Evolutionary conservation across 2,888 invertebrate genomes (phyloP).

Genomic region (Netelia melanura): DNA sequence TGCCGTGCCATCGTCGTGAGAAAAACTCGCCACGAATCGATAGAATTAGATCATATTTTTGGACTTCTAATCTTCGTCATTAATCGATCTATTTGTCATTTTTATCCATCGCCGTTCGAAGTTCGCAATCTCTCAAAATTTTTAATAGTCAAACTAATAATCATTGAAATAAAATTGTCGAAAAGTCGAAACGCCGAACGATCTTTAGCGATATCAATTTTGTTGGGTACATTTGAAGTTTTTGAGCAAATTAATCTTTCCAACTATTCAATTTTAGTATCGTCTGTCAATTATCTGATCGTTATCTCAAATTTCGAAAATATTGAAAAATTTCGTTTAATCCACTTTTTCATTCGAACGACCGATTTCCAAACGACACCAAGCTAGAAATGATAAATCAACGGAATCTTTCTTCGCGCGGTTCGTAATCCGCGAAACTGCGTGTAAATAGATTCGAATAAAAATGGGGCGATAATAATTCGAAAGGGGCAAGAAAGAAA

Average conservation of each 20-base stretch:
- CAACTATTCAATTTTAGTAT: no score
- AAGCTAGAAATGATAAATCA: constrained; percentile 36
- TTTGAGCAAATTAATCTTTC: no score
- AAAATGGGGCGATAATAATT: background rate
- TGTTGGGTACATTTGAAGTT: no score
- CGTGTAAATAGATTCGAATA: constrained; percentile 26
- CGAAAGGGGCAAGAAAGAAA: constrained; percentile 33
- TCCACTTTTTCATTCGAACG: constrained; percentile 39
- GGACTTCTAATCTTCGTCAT: background rate
- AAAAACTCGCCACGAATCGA: background rate
- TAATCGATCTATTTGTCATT: background rate
- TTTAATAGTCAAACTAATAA: background rate
- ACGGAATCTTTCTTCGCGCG: constrained; percentile 10
- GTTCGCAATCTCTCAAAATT: background rate
- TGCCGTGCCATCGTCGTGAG: background rate
- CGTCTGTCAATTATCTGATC: no score
- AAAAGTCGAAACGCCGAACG: no score
- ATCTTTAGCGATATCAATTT: no score
- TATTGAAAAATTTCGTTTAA: background rate
- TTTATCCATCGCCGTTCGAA: background rate
- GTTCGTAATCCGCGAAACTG: background rate
- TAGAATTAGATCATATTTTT: constrained; percentile 16
- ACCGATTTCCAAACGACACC: constrained; percentile 22
- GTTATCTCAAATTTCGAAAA: background rate
- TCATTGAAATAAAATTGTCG: no score